phyloP scores from a whole-genome alignment of 2,888 invertebrate genomes.

The Augiades crinisus region DNA sequence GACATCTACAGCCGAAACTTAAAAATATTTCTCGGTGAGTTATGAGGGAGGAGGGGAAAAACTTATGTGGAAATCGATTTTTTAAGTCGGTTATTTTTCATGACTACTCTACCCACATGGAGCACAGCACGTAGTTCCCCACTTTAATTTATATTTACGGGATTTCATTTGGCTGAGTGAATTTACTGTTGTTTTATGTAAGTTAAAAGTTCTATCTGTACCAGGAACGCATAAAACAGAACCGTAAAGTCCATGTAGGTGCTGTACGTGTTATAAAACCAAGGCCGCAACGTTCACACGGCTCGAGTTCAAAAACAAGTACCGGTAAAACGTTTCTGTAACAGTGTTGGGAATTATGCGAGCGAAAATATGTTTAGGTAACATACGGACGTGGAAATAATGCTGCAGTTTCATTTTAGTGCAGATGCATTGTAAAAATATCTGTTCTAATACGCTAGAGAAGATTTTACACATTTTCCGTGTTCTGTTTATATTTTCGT shows the following conservation, averaged over 20 bases:
- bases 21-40: no score
- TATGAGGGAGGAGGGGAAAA: no score
- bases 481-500: background rate
- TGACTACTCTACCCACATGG: no score
- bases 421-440: constrained; percentile 2
- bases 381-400: constrained; percentile 11
- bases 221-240: constrained; percentile 31
- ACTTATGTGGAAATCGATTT: no score
- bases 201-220: constrained; percentile 21
- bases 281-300: constrained; percentile 72
- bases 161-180: constrained; percentile 12
- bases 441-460: no score
- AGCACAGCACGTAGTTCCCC: background rate
- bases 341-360: constrained; percentile 24
- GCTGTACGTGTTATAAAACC: constrained; percentile 43
- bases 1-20: no score
- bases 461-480: background rate
- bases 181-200: constrained; percentile 17
- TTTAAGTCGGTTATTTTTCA: no score
- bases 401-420: background rate
- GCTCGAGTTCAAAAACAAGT: constrained; percentile 29
- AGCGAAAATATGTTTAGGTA: constrained; percentile 20
- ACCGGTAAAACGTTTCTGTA: constrained; percentile 25
- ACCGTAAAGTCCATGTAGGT: constrained; percentile 28
- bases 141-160: constrained; percentile 5